These are phyloP conservation scores for Salvelinus namaycush DNA, from an alignment of 2,113 vertebrate species.

Conservation along the genomic window DNA sequence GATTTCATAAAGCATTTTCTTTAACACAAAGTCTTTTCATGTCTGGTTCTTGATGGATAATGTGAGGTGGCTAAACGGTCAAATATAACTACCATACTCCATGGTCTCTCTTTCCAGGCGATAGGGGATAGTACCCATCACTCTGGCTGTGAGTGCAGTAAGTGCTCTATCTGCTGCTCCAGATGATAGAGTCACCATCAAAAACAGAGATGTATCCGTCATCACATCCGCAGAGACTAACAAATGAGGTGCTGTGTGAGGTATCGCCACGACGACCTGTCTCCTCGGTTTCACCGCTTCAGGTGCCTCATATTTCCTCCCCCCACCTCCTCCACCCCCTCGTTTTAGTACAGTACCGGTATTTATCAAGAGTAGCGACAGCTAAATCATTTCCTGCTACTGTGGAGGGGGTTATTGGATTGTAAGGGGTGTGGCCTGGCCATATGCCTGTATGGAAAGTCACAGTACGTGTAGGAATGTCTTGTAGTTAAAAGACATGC, in stretches of 20 bases:
- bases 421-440: neutral
- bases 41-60: constrained; percentile 55
- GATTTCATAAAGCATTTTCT: constrained; percentile 16
- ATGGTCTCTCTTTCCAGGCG: constrained; percentile 32
- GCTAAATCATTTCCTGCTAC: constrained; percentile 62
- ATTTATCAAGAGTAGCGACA: constrained; percentile 59
- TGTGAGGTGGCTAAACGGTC: constrained; percentile 42
- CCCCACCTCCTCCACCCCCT: constrained; percentile 26
- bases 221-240: constrained; percentile 55
- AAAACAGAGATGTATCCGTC: constrained; percentile 69
- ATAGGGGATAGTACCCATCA: constrained; percentile 60
- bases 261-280: constrained; percentile 38
- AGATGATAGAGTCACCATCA: constrained; percentile 66
- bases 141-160: constrained; percentile 42
- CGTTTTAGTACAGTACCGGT: constrained; percentile 56
- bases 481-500: neutral
- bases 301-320: constrained; percentile 63
- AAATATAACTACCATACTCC: constrained; percentile 49
- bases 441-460: neutral
- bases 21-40: constrained; percentile 46
- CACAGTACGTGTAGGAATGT: neutral
- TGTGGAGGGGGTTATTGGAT: constrained; percentile 41
- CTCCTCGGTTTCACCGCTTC: constrained; percentile 58
- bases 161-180: constrained; percentile 60
- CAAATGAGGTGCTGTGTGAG: constrained; percentile 58